Evolutionary conservation across 2,797 vertebrate genomes (phyloP).

Genomic region (Balearica regulorum): DNA sequence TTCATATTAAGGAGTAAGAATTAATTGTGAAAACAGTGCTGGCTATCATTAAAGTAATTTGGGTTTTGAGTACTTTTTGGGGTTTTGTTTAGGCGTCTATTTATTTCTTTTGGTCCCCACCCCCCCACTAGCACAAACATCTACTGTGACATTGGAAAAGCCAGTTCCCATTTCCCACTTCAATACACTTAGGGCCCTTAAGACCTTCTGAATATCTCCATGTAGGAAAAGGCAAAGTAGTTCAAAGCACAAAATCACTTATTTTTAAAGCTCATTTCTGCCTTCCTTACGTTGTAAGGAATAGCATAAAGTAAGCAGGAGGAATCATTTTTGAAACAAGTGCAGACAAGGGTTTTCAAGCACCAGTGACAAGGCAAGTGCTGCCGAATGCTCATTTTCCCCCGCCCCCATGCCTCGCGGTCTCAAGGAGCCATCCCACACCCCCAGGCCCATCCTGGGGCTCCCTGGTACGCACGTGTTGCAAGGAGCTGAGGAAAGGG

Average conservation of each 20-base stretch:
- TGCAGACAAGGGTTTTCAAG: neutral
- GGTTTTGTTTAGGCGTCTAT: neutral
- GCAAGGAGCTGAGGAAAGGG: accelerated
- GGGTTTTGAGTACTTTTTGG: neutral
- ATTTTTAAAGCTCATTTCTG: neutral
- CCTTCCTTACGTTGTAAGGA: neutral
- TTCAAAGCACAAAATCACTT: neutral
- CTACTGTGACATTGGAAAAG: neutral
- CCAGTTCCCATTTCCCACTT: neutral
- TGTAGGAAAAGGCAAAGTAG: neutral
- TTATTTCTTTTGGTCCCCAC: neutral
- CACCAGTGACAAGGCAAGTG: neutral
- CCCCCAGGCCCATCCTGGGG: neutral
- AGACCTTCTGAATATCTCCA: neutral
- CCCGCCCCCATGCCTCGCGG: neutral
- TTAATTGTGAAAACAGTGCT: neutral
- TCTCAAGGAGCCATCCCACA: neutral
- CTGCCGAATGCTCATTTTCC: neutral
- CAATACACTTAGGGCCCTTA: neutral
- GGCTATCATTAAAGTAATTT: neutral
- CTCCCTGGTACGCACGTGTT: accelerated
- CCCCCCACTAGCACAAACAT: neutral
- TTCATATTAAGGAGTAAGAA: neutral
- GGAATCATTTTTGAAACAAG: neutral
- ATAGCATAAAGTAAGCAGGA: neutral